Percentiles rank a stretch among this genome's conserved stretches.
phyloP scores from a whole-genome alignment of 1,140 invertebrate species.

The Metaphire vulgaris region DNA sequence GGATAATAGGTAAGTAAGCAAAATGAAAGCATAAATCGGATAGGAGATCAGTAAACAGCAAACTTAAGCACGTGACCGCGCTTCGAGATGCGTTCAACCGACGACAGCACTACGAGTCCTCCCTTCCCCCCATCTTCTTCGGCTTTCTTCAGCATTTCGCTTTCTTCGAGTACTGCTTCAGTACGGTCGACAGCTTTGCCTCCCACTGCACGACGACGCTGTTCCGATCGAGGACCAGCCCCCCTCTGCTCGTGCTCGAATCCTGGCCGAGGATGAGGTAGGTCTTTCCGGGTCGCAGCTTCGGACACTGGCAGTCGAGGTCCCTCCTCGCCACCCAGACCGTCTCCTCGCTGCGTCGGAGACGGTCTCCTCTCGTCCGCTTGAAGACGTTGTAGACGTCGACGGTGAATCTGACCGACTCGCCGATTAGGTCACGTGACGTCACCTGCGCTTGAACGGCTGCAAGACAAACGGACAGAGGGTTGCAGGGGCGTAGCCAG shows the following conservation, averaged over 20 bases:
- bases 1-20: too few relatives aligned
- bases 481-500: too few relatives aligned
- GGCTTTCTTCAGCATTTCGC: conserved; percentile 18
- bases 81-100: too few relatives aligned
- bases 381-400: conserved; percentile 82
- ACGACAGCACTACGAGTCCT: too few relatives aligned
- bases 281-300: conserved; percentile 68
- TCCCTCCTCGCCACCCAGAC: conserved; percentile 75
- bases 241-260: conserved; percentile 19
- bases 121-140: too few relatives aligned
- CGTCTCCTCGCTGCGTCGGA: conserved; percentile 62
- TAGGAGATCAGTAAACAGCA: too few relatives aligned
- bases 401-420: conserved; percentile 77
- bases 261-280: conserved; percentile 62
- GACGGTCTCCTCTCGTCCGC: conserved; percentile 52
- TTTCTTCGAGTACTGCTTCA: neutral
- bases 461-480: too few relatives aligned
- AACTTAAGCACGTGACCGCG: too few relatives aligned
- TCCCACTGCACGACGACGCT: conserved; percentile 11
- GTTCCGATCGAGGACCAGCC: conserved; percentile 13
- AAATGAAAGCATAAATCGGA: too few relatives aligned
- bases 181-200: neutral
- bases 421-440: conserved; percentile 64
- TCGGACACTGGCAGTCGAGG: conserved; percentile 88
- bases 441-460: conserved; percentile 82